phyloP scores from a whole-genome alignment of 2,797 vertebrate genomes.

The Poeciliopsis infans region DNA sequence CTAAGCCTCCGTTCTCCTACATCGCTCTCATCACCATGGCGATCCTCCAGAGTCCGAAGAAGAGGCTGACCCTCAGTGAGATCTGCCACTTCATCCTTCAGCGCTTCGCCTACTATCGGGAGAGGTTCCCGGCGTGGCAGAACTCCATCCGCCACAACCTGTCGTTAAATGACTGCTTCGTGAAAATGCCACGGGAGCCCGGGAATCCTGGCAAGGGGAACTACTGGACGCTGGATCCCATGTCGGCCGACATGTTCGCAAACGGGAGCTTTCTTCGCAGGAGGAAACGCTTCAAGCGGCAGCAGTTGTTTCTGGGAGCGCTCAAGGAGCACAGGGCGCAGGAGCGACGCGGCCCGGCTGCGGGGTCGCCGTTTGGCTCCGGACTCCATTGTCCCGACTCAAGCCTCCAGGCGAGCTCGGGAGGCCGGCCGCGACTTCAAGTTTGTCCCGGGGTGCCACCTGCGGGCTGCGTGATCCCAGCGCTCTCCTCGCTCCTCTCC shows the following conservation, averaged over 20 bases:
- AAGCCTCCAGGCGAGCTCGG: slow-evolving; percentile 42
- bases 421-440: slow-evolving; percentile 17
- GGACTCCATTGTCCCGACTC: slow-evolving; percentile 46
- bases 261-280: slow-evolving; percentile 90
- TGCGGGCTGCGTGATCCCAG: slow-evolving; percentile 65
- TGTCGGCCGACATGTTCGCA: slow-evolving; percentile 89
- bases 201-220: slow-evolving; percentile 88
- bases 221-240: slow-evolving; percentile 90
- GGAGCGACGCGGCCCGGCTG: slow-evolving; percentile 43
- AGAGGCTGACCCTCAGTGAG: slow-evolving; percentile 86
- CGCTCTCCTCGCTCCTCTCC: slow-evolving; percentile 75
- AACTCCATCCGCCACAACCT: slow-evolving; percentile 86
- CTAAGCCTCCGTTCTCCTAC: slow-evolving; percentile 89
- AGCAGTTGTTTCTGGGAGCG: slow-evolving; percentile 49
- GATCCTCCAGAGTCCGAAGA: slow-evolving; percentile 87
- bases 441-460: slow-evolving; percentile 32
- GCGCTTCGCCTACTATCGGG: slow-evolving; percentile 85
- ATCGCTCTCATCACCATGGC: slow-evolving; percentile 93
- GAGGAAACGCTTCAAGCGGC: slow-evolving; percentile 87
- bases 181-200: slow-evolving; percentile 84
- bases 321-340: slow-evolving; percentile 45
- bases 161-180: slow-evolving; percentile 85
- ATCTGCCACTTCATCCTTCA: slow-evolving; percentile 88
- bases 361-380: slow-evolving; percentile 36
- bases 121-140: slow-evolving; percentile 86